Percentiles rank a stretch among this genome's conserved stretches.
These are phyloP conservation scores for Arenaria interpres DNA, from an alignment of 2,113 vertebrate genomes.

Conservation along the genomic window DNA sequence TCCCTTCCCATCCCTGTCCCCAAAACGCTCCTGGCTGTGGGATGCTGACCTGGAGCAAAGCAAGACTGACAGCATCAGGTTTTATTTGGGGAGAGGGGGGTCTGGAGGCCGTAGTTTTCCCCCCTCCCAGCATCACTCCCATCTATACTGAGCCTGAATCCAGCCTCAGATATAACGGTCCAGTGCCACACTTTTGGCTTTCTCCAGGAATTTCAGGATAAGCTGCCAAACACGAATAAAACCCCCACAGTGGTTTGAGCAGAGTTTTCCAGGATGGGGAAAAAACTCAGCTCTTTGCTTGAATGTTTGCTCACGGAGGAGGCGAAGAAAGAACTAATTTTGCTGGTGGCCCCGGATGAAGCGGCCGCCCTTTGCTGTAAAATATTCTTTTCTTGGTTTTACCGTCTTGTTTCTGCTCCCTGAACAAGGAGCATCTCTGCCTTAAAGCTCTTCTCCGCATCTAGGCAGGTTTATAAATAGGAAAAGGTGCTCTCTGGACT, in stretches of 20 bases:
- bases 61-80: neutral
- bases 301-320: fast-evolving
- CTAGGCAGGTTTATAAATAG: neutral
- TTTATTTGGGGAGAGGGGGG: neutral
- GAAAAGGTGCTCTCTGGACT: neutral
- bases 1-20: neutral
- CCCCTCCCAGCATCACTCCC: neutral
- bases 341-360: fast-evolving
- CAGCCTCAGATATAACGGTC: fast-evolving
- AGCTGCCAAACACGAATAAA: neutral
- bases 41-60: neutral
- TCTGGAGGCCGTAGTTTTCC: neutral
- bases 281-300: neutral
- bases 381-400: neutral
- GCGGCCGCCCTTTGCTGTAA: neutral
- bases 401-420: neutral
- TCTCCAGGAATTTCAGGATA: neutral
- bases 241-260: neutral
- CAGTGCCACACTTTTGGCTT: neutral
- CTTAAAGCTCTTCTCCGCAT: neutral
- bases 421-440: neutral
- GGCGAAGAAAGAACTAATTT: neutral
- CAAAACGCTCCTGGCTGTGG: too few relatives aligned
- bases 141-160: neutral
- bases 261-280: neutral